These are phyloP conservation scores for Trididemnum miniatum DNA, from an alignment of 23 tunicate species.

Conservation along the genomic window DNA sequence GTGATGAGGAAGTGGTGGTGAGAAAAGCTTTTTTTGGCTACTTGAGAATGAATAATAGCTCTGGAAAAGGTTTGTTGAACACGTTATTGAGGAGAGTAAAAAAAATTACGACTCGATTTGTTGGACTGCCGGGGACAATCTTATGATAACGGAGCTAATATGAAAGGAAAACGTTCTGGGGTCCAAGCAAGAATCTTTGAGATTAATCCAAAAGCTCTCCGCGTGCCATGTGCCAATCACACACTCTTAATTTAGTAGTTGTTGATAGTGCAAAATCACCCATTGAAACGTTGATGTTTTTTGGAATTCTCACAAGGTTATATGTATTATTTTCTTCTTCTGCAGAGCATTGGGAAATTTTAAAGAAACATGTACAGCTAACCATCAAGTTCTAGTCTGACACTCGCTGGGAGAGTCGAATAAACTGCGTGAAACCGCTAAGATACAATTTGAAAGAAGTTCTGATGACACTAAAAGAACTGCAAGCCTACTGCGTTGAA, in stretches of 20 bases:
- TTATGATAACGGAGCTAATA: slow-evolving; percentile 29
- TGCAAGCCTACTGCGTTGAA: neutral
- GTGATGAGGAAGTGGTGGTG: neutral
- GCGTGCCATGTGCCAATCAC: slow-evolving; percentile 15
- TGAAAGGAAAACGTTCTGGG: slow-evolving; percentile 24
- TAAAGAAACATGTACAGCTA: neutral
- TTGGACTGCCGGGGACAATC: slow-evolving; percentile 23
- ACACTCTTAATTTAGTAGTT: neutral
- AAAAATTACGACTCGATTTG: neutral
- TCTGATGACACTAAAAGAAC: neutral
- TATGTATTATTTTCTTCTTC: neutral
- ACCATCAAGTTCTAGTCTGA: neutral
- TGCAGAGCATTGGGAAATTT: neutral
- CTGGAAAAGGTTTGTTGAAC: neutral
- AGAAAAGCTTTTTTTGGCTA: neutral
- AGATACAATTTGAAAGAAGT: neutral
- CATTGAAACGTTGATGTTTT: neutral
- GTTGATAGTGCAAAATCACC: neutral
- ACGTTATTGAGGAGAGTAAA: neutral
- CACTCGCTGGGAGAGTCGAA: neutral
- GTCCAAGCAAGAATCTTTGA: slow-evolving; percentile 16
- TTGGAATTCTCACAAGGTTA: neutral
- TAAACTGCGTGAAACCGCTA: neutral
- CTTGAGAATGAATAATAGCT: neutral
- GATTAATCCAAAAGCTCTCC: slow-evolving; percentile 9